Conservation (phyloP, 2,797 vertebrate species). For the Ctenosaura bakeri region DNA sequence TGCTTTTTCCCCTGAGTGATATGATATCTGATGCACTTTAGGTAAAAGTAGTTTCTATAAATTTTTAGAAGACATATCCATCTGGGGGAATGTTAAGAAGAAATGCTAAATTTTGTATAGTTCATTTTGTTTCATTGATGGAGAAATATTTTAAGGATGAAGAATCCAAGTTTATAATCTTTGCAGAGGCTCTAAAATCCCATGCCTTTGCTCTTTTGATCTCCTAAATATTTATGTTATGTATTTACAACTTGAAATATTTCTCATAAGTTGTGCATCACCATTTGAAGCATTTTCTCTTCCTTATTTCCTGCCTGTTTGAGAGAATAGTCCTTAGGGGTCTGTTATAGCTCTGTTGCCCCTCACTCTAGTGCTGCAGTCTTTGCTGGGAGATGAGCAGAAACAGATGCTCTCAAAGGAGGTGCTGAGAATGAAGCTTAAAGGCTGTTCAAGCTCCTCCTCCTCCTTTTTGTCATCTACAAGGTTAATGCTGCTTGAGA, state of each 20-base stretch:
- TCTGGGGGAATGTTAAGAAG: conserved; percentile 29
- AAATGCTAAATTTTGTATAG: conserved; percentile 58
- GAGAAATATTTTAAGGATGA: conserved; percentile 30
- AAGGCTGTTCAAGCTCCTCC: neutral
- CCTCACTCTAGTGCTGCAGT: neutral
- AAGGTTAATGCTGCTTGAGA: neutral
- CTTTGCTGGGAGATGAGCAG: neutral
- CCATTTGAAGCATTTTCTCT: neutral
- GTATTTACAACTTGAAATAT: neutral
- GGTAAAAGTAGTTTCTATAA: neutral
- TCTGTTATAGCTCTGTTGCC: neutral
- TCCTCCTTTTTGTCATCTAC: neutral
- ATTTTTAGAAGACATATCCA: conserved; percentile 71
- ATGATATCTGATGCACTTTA: neutral
- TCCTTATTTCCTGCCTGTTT: neutral
- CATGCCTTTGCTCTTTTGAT: neutral
- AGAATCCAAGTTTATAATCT: conserved; percentile 35
- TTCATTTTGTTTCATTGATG: conserved; percentile 41
- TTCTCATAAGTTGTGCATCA: neutral
- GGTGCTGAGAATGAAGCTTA: neutral
- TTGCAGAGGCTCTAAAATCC: neutral
- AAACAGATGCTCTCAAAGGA: neutral
- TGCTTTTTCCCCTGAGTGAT: neutral
- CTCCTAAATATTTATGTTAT: conserved; percentile 14
- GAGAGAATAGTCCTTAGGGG: neutral